These are phyloP conservation scores for Ypsolopha sequella DNA, from an alignment of 2,888 invertebrate genomes.

Conservation along the genomic window DNA sequence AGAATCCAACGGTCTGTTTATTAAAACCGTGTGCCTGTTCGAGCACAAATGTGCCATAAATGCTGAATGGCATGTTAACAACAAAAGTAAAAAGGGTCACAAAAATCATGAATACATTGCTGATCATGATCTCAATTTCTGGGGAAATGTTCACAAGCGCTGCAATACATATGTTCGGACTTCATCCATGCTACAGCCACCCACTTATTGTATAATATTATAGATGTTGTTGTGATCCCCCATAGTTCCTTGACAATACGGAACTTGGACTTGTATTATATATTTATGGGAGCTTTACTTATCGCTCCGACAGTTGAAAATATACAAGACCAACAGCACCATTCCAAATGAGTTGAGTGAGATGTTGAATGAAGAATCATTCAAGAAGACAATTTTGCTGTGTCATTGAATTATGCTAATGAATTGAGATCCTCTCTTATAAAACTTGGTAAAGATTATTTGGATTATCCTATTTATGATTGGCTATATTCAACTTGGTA, in stretches of 20 bases:
- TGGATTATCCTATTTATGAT: slow-evolving; percentile 96
- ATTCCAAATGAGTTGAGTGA: no score
- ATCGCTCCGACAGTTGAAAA: slow-evolving; percentile 76
- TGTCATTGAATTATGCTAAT: slow-evolving; percentile 79
- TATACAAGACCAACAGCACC: slow-evolving; percentile 79
- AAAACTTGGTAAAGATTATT: slow-evolving; percentile 95
- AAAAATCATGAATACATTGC: slow-evolving; percentile 83
- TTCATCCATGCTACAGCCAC: slow-evolving; percentile 78
- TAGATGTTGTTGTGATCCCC: slow-evolving; percentile 78
- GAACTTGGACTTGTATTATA: slow-evolving; percentile 86
- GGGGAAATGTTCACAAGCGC: slow-evolving; percentile 59
- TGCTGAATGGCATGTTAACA: slow-evolving; percentile 82
- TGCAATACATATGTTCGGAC: slow-evolving; percentile 73
- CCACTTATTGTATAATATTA: slow-evolving; percentile 74
- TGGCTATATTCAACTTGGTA: slow-evolving; percentile 94
- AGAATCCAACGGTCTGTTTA: slow-evolving; percentile 94
- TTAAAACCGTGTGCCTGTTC: slow-evolving; percentile 98
- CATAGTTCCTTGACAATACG: slow-evolving; percentile 81
- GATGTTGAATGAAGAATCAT: slow-evolving; percentile 86
- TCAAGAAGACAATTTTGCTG: slow-evolving; percentile 93
- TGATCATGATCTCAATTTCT: slow-evolving; percentile 80
- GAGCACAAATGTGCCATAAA: slow-evolving; percentile 92
- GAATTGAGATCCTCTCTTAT: slow-evolving; percentile 87
- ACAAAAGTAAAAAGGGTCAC: slow-evolving; percentile 78
- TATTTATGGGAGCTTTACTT: slow-evolving; percentile 89